Evolutionary conservation across 2,797 vertebrate genomes (phyloP).

Genomic region (Muscicapa comitata): DNA sequence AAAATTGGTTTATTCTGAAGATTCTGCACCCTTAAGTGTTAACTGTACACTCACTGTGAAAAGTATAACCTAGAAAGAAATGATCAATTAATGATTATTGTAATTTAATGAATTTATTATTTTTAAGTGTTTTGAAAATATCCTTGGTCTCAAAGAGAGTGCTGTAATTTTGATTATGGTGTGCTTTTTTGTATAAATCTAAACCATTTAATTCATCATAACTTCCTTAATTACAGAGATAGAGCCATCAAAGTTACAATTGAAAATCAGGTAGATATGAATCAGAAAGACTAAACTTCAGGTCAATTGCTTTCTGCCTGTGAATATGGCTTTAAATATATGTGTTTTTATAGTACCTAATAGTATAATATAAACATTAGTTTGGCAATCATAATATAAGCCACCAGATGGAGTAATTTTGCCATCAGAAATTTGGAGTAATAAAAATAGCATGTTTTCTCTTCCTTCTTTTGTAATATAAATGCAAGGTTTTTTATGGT

Average conservation of each 20-base stretch:
- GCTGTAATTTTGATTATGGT: not conserved
- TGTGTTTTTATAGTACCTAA: not conserved
- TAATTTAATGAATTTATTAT: not conserved
- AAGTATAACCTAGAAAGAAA: not conserved
- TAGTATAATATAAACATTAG: not conserved
- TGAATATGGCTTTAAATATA: not conserved
- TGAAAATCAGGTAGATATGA: not conserved
- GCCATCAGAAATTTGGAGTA: not conserved
- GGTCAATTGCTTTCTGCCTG: not conserved
- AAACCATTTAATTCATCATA: not conserved
- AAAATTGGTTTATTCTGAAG: not conserved
- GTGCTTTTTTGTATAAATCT: not conserved
- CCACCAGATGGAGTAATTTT: constrained; percentile 23
- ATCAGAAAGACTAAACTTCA: not conserved
- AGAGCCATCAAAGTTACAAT: not conserved
- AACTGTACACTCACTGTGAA: not conserved
- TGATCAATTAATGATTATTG: not conserved
- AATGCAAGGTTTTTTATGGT: not conserved
- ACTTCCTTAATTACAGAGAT: not conserved
- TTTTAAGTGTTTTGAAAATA: not conserved
- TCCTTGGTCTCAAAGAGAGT: not conserved
- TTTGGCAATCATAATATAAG: not conserved
- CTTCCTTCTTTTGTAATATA: not conserved
- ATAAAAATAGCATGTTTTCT: not conserved
- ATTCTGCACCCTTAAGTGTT: not conserved